A percentile compares a stretch with the other conserved stretches of the same genome.
phyloP scores from a whole-genome alignment of 2,797 vertebrate genomes.

The Sebastiscus tertius region DNA sequence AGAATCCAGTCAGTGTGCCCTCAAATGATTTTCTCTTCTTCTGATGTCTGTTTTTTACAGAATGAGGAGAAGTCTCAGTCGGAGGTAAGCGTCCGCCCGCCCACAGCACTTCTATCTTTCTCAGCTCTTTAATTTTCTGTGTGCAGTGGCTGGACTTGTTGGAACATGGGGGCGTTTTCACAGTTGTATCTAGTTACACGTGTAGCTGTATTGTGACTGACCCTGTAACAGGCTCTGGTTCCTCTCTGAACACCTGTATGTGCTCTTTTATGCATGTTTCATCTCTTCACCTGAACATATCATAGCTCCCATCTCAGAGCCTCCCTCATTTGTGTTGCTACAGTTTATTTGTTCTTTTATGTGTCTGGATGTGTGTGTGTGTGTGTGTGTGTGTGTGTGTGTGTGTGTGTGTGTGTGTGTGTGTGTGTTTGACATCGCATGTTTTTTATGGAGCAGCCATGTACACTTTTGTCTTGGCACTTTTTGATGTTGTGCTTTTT shows the following conservation, averaged over 20 bases:
- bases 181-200: constrained; percentile 59
- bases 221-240: constrained; percentile 49
- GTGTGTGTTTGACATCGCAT: not conserved
- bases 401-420: too few relatives aligned
- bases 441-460: not conserved
- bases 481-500: constrained; percentile 24
- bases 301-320: constrained; percentile 31
- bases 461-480: not conserved
- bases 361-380: not conserved
- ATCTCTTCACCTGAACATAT: constrained; percentile 32
- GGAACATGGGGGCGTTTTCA: constrained; percentile 53
- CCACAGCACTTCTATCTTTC: constrained; percentile 17
- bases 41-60: constrained; percentile 77
- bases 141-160: constrained; percentile 51
- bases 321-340: constrained; percentile 40
- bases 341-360: not conserved
- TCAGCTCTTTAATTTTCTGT: constrained; percentile 55
- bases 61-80: constrained; percentile 98
- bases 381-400: too few relatives aligned
- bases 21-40: constrained; percentile 53
- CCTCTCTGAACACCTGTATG: constrained; percentile 50
- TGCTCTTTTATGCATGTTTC: constrained; percentile 37
- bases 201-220: constrained; percentile 56
- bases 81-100: constrained; percentile 87
- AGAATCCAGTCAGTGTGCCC: not conserved